Percentiles rank a stretch among this genome's conserved stretches.
Conservation (phyloP, 2,113 vertebrate species). For the Paramormyrops kingsleyae region DNA sequence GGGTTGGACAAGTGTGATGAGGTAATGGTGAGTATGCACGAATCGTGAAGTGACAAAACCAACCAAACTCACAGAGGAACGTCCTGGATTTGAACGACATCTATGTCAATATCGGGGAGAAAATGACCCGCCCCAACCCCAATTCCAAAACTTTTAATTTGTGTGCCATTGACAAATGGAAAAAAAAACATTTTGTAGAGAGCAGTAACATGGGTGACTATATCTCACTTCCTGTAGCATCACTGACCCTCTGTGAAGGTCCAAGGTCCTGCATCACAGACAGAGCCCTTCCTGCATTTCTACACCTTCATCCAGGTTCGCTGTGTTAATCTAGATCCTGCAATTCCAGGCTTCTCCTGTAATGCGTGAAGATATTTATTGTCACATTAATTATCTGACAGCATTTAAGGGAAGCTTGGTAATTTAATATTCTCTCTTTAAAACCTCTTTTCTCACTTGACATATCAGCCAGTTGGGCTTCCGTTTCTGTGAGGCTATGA, state of each 20-base stretch:
- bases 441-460: background rate
- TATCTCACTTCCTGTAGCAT: background rate
- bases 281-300: background rate
- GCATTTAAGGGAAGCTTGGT: background rate
- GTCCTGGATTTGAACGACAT: background rate
- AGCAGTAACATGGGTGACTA: background rate
- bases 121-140: background rate
- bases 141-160: background rate
- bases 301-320: background rate
- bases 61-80: constrained; percentile 33
- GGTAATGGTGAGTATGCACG: constrained; percentile 25
- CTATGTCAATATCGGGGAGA: background rate
- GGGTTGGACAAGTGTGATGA: constrained; percentile 14
- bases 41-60: background rate
- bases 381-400: background rate
- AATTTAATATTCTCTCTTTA: background rate
- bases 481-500: background rate
- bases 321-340: background rate
- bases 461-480: background rate
- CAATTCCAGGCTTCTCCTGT: background rate
- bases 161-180: background rate
- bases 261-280: background rate
- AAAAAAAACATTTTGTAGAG: background rate
- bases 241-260: background rate
- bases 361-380: background rate